A percentile compares a stretch with the other conserved stretches of the same genome.
phyloP scores from a whole-genome alignment of 2,888 invertebrate genomes.

The Drosophila sordidapex region DNA sequence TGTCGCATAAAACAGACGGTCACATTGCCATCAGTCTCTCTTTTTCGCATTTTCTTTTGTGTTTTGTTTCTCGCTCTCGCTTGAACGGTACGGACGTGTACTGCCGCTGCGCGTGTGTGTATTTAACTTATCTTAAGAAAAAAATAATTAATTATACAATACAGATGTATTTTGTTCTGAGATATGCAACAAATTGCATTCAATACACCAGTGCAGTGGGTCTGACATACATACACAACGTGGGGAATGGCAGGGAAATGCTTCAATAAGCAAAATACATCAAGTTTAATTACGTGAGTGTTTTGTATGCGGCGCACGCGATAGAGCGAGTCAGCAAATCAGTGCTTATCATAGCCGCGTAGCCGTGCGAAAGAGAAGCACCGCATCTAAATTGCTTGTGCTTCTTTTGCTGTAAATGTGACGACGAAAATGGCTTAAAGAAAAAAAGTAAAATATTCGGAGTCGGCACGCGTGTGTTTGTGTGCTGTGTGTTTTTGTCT shows the following conservation, averaged over 20 bases:
- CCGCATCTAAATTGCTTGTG: slow-evolving; percentile 61
- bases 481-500: slow-evolving; percentile 36
- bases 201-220: slow-evolving; percentile 45
- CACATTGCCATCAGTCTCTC: slow-evolving; percentile 42
- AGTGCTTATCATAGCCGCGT: slow-evolving; percentile 46
- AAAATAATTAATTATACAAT: slow-evolving; percentile 70
- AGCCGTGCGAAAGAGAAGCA: slow-evolving; percentile 63
- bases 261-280: slow-evolving; percentile 54
- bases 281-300: slow-evolving; percentile 71
- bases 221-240: slow-evolving; percentile 43
- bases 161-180: slow-evolving; percentile 41
- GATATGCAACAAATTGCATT: slow-evolving; percentile 52
- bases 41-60: slow-evolving; percentile 57
- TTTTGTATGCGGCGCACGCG: slow-evolving; percentile 55
- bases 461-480: slow-evolving; percentile 50
- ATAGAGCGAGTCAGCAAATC: slow-evolving; percentile 72
- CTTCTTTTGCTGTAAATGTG: slow-evolving; percentile 62
- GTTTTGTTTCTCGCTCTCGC: slow-evolving; percentile 66
- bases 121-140: slow-evolving; percentile 55
- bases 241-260: slow-evolving; percentile 44
- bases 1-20: not conserved
- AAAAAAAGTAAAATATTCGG: slow-evolving; percentile 54
- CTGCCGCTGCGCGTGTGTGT: slow-evolving; percentile 65
- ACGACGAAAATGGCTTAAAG: slow-evolving; percentile 66
- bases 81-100: slow-evolving; percentile 65